Evolutionary conservation across 2,888 invertebrate genomes (phyloP).

Genomic region (Cephalotes varians): DNA sequence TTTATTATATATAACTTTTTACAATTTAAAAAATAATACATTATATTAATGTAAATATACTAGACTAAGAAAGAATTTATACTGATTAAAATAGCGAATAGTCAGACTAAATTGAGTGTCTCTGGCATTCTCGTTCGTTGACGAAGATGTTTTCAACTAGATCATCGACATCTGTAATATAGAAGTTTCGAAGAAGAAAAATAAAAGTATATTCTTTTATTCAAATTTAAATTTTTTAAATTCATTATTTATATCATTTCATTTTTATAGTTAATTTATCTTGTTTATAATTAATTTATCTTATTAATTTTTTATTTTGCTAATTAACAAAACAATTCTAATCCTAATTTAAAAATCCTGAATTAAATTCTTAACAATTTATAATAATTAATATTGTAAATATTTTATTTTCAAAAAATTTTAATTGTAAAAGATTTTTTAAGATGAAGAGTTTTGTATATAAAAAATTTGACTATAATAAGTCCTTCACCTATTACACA

Average conservation of each 20-base stretch:
- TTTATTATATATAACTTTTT: background rate
- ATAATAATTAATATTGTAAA: background rate
- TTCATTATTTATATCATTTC: background rate
- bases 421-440: background rate
- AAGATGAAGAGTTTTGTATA: background rate
- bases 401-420: background rate
- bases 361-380: background rate
- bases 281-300: background rate
- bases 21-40: background rate
- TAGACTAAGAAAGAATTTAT: background rate
- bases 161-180: constrained; percentile 15
- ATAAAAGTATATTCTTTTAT: background rate
- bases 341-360: background rate
- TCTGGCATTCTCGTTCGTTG: constrained; percentile 32
- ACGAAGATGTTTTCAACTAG: constrained; percentile 27
- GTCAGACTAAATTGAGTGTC: constrained; percentile 27
- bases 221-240: background rate
- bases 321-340: background rate
- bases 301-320: background rate
- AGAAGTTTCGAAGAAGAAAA: background rate
- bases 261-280: background rate
- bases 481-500: constrained; percentile 18
- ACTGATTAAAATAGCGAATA: constrained; percentile 29
- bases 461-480: background rate
- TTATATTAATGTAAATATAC: background rate